Base-by-base conservation (phyloP, 2,113 vertebrate species). In the Trematocara variabile region DNA sequence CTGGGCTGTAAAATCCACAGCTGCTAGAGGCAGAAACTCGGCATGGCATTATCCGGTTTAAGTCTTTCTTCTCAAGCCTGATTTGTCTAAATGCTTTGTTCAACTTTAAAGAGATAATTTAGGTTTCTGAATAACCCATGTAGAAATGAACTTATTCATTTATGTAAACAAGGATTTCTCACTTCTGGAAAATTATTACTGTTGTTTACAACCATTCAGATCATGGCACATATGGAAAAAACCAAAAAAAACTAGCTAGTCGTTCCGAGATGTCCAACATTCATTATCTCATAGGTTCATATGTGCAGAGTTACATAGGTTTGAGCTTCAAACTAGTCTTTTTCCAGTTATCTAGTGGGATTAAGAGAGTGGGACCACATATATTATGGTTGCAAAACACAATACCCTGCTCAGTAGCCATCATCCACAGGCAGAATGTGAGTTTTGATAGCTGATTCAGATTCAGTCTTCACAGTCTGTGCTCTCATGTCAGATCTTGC, bases 1-100 rank as follows among this genome's bases (percentile, higher is more conserved):
- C 84, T 79, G 86, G 84, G 52, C 79, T 79, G 20, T 85, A 89
- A 82, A 86, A 85, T 41, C 90, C 73, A 82, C 4, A 65, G 79
- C 79, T 39, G 5, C 48, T 34, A 56, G 55, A 79, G 81, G 54
- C 84, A 83, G 25, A 81, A 90, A 18, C 58, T 52, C 81, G n/a
- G 54, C 20, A 50, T 5, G 30, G 16, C 56, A 46, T 70, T 33
- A 13, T 18, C 81, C 20, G 16, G 84, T 91, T 82, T 54, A 86
- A 80, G 56, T 63, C 80, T 68, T 77, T 11, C 18, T 22, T 20
- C 25, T 18, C 16, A 4, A 56, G 33, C 4, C 25, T 20, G 73
- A 82, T 56, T 3, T 39, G 48, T 77, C 39, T 60, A n/a, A 4
- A 86, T 16, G 28, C 20, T 28, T 78, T 78, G 33, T 78, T 39